phyloP scores from a whole-genome alignment of 2,797 vertebrate species.

The Bovichtus variegatus region DNA sequence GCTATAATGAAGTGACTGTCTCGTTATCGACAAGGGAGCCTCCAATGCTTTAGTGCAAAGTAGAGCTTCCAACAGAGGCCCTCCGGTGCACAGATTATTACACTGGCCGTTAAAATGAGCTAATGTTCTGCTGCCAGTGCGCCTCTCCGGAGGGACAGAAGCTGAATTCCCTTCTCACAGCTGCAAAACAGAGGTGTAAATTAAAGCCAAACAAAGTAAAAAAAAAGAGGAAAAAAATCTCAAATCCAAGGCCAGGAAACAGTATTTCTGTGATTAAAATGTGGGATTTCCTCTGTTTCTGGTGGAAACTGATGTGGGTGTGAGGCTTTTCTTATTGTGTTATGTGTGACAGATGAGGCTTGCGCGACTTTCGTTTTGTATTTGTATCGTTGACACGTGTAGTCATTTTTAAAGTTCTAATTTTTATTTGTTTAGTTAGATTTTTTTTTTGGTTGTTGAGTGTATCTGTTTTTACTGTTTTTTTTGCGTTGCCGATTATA shows the following conservation, averaged over 20 bases:
- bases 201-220: conserved; percentile 79
- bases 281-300: conserved; percentile 51
- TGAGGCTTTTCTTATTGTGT: conserved; percentile 29
- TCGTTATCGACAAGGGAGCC: conserved; percentile 81
- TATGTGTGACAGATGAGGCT: conserved; percentile 29
- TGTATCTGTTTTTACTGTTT: background rate
- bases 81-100: conserved; percentile 80
- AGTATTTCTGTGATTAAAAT: conserved; percentile 57
- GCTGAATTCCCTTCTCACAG: conserved; percentile 76
- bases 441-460: background rate
- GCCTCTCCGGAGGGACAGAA: conserved; percentile 72
- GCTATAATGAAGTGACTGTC: conserved; percentile 85
- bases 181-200: conserved; percentile 86
- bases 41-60: conserved; percentile 63
- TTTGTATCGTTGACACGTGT: background rate
- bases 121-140: conserved; percentile 75
- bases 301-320: conserved; percentile 24
- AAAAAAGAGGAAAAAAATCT: conserved; percentile 22
- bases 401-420: background rate
- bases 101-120: conserved; percentile 82
- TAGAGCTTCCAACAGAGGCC: conserved; percentile 70
- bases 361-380: conserved; percentile 3
- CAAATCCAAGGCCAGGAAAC: conserved; percentile 24
- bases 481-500: background rate
- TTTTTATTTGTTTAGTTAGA: background rate